These are phyloP conservation scores for Therioaphis trifolii DNA, from an alignment of 2,888 invertebrate species.

Conservation along the genomic window DNA sequence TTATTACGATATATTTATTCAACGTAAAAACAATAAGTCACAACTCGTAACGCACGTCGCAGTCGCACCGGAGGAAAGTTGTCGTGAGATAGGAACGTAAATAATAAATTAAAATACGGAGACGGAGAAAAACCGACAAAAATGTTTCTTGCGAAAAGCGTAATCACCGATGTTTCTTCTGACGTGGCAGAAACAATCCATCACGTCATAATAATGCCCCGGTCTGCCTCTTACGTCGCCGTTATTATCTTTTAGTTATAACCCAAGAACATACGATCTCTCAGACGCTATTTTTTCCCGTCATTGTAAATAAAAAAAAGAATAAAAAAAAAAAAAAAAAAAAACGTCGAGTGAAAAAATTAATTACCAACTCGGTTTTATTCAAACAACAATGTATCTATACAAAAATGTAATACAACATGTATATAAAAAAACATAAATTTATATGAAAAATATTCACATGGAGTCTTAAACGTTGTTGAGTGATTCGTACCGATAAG, in stretches of 20 bases:
- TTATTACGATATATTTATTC: neutral
- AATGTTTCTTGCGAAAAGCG: conserved; percentile 39
- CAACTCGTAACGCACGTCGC: conserved; percentile 10
- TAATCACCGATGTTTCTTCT: conserved; percentile 40
- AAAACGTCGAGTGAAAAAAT: too few relatives aligned
- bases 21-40: neutral
- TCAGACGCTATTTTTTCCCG: neutral
- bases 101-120: conserved; percentile 46
- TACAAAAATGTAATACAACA: too few relatives aligned
- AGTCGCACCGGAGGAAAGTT: conserved; percentile 15
- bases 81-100: neutral
- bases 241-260: conserved; percentile 18
- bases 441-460: too few relatives aligned
- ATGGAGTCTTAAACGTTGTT: too few relatives aligned
- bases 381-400: too few relatives aligned
- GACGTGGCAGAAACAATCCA: conserved; percentile 40
- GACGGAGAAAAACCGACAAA: conserved; percentile 18
- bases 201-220: conserved; percentile 4
- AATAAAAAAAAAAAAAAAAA: neutral
- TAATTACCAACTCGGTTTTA: too few relatives aligned
- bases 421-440: too few relatives aligned
- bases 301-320: neutral
- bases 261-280: neutral
- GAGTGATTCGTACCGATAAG: too few relatives aligned
- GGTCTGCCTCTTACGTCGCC: neutral